Conservation (phyloP, 2,888 invertebrate genomes). For the Taenaris catops region DNA sequence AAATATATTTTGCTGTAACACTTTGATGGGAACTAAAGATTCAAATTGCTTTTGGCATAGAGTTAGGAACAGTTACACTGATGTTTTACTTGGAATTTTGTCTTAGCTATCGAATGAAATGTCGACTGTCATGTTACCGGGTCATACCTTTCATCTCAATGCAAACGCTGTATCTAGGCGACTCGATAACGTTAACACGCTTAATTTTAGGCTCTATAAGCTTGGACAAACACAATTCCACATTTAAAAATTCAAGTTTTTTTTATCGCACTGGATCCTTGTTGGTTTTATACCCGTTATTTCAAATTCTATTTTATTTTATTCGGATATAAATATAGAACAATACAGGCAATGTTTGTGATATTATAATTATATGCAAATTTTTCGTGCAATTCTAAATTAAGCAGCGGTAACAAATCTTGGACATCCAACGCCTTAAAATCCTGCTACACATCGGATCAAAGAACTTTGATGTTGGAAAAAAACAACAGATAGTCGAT, state of each 20-base stretch:
- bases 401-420: not conserved
- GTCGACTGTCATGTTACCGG: slow-evolving; percentile 24
- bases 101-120: slow-evolving; percentile 21
- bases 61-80: too few relatives aligned
- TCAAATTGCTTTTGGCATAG: too few relatives aligned
- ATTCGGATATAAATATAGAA: too few relatives aligned
- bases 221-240: not conserved
- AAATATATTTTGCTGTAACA: too few relatives aligned
- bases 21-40: too few relatives aligned
- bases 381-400: not conserved
- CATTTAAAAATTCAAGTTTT: too few relatives aligned
- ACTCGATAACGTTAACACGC: slow-evolving; percentile 13
- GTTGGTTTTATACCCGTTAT: too few relatives aligned
- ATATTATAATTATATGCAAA: too few relatives aligned
- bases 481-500: slow-evolving; percentile 5
- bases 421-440: not conserved
- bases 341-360: too few relatives aligned
- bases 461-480: slow-evolving; percentile 2
- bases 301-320: too few relatives aligned
- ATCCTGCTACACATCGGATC: slow-evolving; percentile 4
- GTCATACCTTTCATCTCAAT: slow-evolving; percentile 22
- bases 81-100: slow-evolving; percentile 25
- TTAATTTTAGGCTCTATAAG: not conserved
- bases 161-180: slow-evolving; percentile 10
- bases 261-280: too few relatives aligned